phyloP scores from a whole-genome alignment of 2,113 vertebrate genomes.

The Brevimyrus niger region DNA sequence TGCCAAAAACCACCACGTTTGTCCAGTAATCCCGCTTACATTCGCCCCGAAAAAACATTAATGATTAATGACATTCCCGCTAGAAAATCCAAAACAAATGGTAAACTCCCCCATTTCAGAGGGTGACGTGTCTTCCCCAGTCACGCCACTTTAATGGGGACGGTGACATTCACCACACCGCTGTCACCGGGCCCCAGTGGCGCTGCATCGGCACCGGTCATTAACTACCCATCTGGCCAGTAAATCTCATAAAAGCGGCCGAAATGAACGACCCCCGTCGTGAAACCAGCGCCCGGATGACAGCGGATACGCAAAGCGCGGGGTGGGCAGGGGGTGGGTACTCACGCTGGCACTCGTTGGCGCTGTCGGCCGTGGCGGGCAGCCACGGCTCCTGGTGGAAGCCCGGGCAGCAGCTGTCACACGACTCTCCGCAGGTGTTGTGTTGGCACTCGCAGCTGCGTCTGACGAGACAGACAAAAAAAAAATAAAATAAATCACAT shows the following conservation, averaged over 20 bases:
- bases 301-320: neutral
- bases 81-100: neutral
- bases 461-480: slow-evolving; percentile 44
- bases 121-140: neutral
- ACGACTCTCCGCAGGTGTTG: slow-evolving; percentile 86
- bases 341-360: slow-evolving; percentile 78
- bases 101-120: neutral
- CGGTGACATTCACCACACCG: neutral
- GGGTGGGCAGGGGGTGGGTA: neutral
- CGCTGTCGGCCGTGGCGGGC: slow-evolving; percentile 61
- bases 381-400: slow-evolving; percentile 79
- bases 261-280: too few relatives aligned
- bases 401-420: slow-evolving; percentile 77
- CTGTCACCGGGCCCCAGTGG: neutral
- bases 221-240: neutral
- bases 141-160: neutral
- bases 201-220: neutral
- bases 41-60: neutral
- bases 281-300: neutral
- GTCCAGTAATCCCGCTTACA: neutral
- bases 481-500: neutral
- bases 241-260: neutral
- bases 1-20: neutral
- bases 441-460: slow-evolving; percentile 80
- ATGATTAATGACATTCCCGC: neutral